A percentile compares a stretch with the other conserved stretches of the same genome.
phyloP scores from a whole-genome alignment of 2,888 invertebrate species.

The Crematogaster levior region DNA sequence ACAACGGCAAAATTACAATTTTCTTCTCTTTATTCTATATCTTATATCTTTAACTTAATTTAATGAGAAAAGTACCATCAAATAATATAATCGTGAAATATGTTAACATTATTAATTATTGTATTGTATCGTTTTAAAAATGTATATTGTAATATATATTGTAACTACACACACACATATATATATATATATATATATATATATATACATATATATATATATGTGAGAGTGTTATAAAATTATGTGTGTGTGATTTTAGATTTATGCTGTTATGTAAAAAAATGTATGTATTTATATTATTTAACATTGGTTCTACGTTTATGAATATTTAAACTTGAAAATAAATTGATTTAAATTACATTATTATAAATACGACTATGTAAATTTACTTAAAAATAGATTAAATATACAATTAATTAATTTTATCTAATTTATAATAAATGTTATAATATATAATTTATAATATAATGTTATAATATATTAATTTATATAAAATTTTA shows the following conservation, averaged over 20 bases:
- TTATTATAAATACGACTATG: not conserved
- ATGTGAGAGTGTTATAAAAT: no score
- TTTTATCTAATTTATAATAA: no score
- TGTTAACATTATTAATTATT: conserved; percentile 49
- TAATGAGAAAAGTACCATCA: not conserved
- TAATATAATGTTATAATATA: no score
- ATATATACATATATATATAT: no score
- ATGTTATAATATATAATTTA: no score
- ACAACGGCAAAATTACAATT: not conserved
- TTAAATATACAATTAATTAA: no score
- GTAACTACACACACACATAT: conserved; percentile 59
- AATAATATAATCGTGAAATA: not conserved
- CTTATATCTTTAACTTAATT: conserved; percentile 5
- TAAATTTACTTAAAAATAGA: no score
- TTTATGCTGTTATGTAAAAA: conserved; percentile 59
- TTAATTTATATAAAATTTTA: not conserved
- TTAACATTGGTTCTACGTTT: conserved; percentile 50
- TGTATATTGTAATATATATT: conserved; percentile 65
- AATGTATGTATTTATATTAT: conserved; percentile 54
- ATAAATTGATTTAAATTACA: conserved; percentile 56
- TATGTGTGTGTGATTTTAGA: no score
- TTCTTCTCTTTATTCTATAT: not conserved
- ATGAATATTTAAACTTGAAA: conserved; percentile 38
- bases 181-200: conserved; percentile 56
- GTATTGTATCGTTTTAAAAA: conserved; percentile 33